Percentiles rank a stretch among this genome's conserved stretches.
These are phyloP conservation scores for Pomacea canaliculata DNA, from an alignment of 2,888 invertebrate genomes.

Conservation along the genomic window DNA sequence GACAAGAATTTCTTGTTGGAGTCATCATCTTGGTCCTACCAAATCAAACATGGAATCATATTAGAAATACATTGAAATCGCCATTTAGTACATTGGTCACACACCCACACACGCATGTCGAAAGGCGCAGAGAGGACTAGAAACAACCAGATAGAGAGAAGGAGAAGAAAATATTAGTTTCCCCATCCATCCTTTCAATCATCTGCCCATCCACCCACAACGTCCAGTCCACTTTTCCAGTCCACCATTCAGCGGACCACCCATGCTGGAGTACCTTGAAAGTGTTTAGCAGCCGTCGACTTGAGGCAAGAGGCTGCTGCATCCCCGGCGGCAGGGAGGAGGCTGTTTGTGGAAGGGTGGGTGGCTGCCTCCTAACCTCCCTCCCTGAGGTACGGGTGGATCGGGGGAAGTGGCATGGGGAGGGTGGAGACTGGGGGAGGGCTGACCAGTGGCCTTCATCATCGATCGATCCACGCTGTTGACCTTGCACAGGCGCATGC, in stretches of 20 bases:
- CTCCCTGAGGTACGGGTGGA: background rate
- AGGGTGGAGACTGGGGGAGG: constrained; percentile 68
- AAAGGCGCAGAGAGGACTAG: too few relatives aligned
- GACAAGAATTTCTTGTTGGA: constrained; percentile 11
- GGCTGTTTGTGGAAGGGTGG: constrained; percentile 7
- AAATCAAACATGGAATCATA: background rate
- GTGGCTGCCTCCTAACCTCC: background rate
- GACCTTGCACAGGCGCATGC: constrained; percentile 93
- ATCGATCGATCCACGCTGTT: constrained; percentile 11
- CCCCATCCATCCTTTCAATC: too few relatives aligned
- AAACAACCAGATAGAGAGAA: too few relatives aligned
- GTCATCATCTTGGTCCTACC: constrained; percentile 15
- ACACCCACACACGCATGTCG: too few relatives aligned
- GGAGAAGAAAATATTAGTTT: too few relatives aligned
- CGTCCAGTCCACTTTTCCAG: too few relatives aligned
- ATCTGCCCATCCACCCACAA: too few relatives aligned
- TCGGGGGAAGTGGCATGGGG: constrained; percentile 9
- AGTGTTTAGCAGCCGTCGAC: background rate
- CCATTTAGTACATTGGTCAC: too few relatives aligned
- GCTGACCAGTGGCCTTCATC: background rate
- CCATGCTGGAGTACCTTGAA: constrained; percentile 9
- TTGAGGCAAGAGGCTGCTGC: background rate
- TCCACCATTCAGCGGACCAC: too few relatives aligned
- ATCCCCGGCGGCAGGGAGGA: constrained; percentile 2
- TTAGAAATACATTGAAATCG: too few relatives aligned